Evolutionary conservation across 2,888 invertebrate genomes (phyloP).

Genomic region (Blastobasis lacticolella): DNA sequence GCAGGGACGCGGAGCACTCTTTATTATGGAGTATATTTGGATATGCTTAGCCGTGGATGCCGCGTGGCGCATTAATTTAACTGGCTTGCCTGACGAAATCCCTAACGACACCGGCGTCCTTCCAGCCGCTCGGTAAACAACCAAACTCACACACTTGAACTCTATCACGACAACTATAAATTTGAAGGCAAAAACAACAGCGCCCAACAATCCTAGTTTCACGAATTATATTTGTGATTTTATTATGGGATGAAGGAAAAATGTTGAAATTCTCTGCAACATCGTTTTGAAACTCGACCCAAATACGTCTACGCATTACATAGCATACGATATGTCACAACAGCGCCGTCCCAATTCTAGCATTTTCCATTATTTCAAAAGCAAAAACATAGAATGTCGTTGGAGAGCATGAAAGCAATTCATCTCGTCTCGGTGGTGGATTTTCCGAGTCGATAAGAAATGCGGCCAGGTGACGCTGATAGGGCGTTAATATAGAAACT

Average conservation of each 20-base stretch:
- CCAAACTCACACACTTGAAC: not conserved
- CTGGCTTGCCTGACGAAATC: constrained; percentile 36
- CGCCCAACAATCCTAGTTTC: too few relatives aligned
- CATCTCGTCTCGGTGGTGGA: too few relatives aligned
- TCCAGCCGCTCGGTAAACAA: not conserved
- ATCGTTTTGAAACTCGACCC: constrained; percentile 47
- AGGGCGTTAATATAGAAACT: constrained; percentile 27
- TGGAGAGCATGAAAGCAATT: too few relatives aligned
- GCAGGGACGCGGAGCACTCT: constrained; percentile 25
- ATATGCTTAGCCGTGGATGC: constrained; percentile 31
- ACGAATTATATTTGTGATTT: too few relatives aligned
- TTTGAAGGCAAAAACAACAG: too few relatives aligned
- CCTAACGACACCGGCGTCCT: constrained; percentile 12
- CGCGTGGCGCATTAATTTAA: constrained; percentile 36
- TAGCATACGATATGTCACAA: constrained; percentile 37
- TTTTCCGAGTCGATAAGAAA: too few relatives aligned
- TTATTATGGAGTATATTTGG: constrained; percentile 48
- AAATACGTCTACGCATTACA: constrained; percentile 40
- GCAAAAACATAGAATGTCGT: too few relatives aligned
- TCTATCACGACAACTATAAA: too few relatives aligned
- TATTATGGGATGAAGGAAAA: too few relatives aligned
- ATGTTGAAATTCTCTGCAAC: not conserved
- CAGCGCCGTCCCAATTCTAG: constrained; percentile 7
- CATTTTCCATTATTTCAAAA: not conserved
- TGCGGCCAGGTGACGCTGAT: too few relatives aligned